phyloP scores from a whole-genome alignment of 2,113 vertebrate species.

The Chunga burmeisteri region DNA sequence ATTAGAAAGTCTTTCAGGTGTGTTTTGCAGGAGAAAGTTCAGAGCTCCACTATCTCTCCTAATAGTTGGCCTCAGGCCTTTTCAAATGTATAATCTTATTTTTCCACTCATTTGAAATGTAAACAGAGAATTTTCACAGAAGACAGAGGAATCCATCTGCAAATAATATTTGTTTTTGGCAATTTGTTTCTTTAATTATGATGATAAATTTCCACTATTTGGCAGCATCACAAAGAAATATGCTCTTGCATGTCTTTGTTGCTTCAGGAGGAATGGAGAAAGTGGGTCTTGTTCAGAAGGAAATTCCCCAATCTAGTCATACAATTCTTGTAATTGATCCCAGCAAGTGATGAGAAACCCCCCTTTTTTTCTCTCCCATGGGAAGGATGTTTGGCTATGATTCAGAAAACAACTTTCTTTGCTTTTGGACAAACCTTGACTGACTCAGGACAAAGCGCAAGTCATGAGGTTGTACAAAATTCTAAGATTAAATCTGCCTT shows the following conservation, averaged over 20 bases:
- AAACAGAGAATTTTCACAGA: slow-evolving; percentile 35
- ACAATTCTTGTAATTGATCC: slow-evolving; percentile 3
- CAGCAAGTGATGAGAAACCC: slow-evolving; percentile 10
- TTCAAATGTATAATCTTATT: background rate
- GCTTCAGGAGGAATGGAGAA: slow-evolving; percentile 3
- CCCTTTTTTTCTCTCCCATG: background rate
- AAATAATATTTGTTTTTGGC: slow-evolving; percentile 17
- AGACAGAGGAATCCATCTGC: slow-evolving; percentile 31
- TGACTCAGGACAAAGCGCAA: background rate
- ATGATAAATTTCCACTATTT: slow-evolving; percentile 58
- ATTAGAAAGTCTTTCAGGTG: slow-evolving; percentile 33
- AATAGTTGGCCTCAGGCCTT: slow-evolving; percentile 38
- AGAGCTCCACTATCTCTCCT: slow-evolving; percentile 39
- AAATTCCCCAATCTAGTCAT: background rate
- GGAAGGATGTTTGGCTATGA: background rate
- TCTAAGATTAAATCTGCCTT: background rate
- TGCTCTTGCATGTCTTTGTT: slow-evolving; percentile 37
- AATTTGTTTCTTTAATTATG: slow-evolving; percentile 69
- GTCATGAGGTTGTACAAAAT: background rate
- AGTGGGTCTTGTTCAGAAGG: slow-evolving; percentile 24
- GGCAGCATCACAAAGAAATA: slow-evolving; percentile 54
- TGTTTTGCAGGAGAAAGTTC: slow-evolving; percentile 56
- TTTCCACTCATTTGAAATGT: slow-evolving; percentile 55
- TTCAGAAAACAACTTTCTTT: background rate
- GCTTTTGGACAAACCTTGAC: background rate